Evolutionary conservation across 2,797 vertebrate species (phyloP).

Genomic region (Cyclura pinguis): DNA sequence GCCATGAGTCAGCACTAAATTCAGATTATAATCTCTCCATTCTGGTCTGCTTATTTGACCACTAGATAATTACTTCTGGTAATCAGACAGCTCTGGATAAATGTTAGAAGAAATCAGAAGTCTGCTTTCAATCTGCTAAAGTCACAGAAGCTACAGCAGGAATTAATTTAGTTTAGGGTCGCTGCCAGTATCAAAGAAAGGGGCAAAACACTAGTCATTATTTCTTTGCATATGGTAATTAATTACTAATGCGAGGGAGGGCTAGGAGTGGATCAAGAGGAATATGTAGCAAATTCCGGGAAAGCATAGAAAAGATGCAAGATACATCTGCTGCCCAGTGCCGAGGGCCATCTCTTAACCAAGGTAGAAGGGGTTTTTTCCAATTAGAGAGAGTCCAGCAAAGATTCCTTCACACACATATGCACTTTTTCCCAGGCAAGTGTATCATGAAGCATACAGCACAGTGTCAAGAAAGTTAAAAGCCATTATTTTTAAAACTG

Average conservation of each 20-base stretch:
- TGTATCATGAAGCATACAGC: neutral
- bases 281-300: neutral
- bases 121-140: conserved; percentile 30
- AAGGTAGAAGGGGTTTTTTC: neutral
- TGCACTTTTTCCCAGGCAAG: neutral
- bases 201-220: neutral
- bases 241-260: neutral
- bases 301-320: neutral
- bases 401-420: neutral
- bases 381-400: neutral
- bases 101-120: conserved; percentile 17
- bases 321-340: neutral
- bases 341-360: neutral
- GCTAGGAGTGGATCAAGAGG: neutral
- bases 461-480: neutral
- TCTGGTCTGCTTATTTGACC: conserved; percentile 57
- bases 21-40: conserved; percentile 64
- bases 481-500: neutral
- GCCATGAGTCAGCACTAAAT: conserved; percentile 72
- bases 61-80: conserved; percentile 56
- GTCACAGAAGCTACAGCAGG: conserved; percentile 34
- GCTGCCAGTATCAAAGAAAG: conserved; percentile 19
- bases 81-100: conserved; percentile 43
- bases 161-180: conserved; percentile 13
- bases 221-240: conserved; percentile 19